Conservation (phyloP, 2,113 vertebrate species). For the Cairina moschata region DNA sequence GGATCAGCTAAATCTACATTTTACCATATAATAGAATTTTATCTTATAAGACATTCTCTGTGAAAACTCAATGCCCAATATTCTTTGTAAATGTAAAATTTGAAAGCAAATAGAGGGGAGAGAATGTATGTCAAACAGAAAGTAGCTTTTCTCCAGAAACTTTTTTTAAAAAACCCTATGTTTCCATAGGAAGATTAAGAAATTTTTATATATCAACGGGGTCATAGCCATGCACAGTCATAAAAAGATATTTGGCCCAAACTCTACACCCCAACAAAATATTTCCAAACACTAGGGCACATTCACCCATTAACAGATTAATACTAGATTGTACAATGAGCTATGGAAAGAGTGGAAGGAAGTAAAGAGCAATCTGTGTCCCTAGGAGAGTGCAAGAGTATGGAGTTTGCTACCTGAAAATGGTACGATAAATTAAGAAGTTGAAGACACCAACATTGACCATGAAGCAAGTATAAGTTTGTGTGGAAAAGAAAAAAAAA, state of each 20-base stretch:
- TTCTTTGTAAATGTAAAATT: not conserved
- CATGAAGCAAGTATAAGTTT: not conserved
- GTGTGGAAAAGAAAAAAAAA: not conserved
- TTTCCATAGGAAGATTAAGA: not conserved
- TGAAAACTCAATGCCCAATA: not conserved
- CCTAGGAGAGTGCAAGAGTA: not conserved
- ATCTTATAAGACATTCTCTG: not conserved
- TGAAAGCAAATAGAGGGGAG: not conserved
- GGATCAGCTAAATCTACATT: constrained; percentile 57
- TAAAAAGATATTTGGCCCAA: not conserved
- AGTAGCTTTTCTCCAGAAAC: not conserved
- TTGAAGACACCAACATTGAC: not conserved
- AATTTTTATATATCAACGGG: not conserved
- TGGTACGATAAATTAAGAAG: not conserved
- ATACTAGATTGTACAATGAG: not conserved
- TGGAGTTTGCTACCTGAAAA: not conserved
- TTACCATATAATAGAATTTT: not conserved
- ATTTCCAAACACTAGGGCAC: not conserved
- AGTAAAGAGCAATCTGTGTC: not conserved
- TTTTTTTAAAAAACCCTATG: not conserved
- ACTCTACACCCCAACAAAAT: not conserved
- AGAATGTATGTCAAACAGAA: not conserved
- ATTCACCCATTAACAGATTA: not conserved
- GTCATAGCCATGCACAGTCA: not conserved
- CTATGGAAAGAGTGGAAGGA: not conserved